phyloP scores from a whole-genome alignment of 2,888 invertebrate species.

The Drosophila parthenogenetica region DNA sequence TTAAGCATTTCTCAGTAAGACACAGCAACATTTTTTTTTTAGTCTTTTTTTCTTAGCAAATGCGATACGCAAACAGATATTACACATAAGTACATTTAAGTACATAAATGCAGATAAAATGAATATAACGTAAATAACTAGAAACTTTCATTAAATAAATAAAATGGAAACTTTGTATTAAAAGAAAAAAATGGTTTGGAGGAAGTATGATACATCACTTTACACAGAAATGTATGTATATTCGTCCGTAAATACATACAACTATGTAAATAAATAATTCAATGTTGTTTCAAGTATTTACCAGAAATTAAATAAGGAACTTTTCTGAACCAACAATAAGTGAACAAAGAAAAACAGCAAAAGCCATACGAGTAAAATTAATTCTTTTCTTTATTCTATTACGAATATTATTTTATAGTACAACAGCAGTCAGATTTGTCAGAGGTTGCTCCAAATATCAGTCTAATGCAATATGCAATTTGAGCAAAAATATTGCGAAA shows the following conservation, averaged over 20 bases:
- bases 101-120: slow-evolving; percentile 15
- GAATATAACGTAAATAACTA: slow-evolving; percentile 28
- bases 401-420: slow-evolving; percentile 22
- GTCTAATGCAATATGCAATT: slow-evolving; percentile 35
- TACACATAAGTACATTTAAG: slow-evolving; percentile 32
- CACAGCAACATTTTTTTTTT: slow-evolving; percentile 1
- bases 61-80: slow-evolving; percentile 37
- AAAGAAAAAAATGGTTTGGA: slow-evolving; percentile 23
- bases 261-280: slow-evolving; percentile 10
- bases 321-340: slow-evolving; percentile 27
- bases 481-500: slow-evolving; percentile 29
- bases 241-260: slow-evolving; percentile 33
- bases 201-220: slow-evolving; percentile 8
- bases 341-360: slow-evolving; percentile 1
- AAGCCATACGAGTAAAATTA: slow-evolving; percentile 3
- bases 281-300: slow-evolving; percentile 47
- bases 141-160: slow-evolving; percentile 29
- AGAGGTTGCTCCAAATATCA: slow-evolving; percentile 7
- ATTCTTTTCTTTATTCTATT: slow-evolving; percentile 8
- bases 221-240: slow-evolving; percentile 15
- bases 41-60: slow-evolving; percentile 45
- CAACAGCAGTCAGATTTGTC: slow-evolving; percentile 15
- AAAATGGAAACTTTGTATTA: slow-evolving; percentile 7
- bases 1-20: slow-evolving; percentile 19
- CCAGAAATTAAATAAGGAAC: slow-evolving; percentile 1